These are phyloP conservation scores for Tyto alba DNA, from an alignment of 2,113 vertebrate genomes.

Conservation along the genomic window DNA sequence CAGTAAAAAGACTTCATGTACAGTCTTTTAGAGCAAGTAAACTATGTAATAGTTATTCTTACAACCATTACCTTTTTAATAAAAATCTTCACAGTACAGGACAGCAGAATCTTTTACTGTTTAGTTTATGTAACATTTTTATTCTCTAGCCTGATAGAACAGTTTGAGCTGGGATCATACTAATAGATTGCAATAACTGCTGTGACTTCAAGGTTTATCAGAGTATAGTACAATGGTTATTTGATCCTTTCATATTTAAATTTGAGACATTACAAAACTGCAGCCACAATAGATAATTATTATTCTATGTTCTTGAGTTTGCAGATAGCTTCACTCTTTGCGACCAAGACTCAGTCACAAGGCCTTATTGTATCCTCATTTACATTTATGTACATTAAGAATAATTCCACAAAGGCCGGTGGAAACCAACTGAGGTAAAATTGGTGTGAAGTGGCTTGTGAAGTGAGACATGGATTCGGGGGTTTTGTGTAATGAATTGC, in stretches of 20 bases:
- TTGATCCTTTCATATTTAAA: not conserved
- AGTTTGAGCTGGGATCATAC: constrained; percentile 27
- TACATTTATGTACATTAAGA: not conserved
- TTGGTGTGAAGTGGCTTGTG: not conserved
- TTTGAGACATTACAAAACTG: not conserved
- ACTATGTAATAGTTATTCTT: not conserved
- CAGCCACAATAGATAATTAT: constrained; percentile 6
- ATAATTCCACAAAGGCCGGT: not conserved
- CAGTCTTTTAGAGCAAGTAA: not conserved
- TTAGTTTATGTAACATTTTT: constrained; percentile 1
- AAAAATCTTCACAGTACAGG: not conserved
- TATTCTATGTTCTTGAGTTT: constrained; percentile 1
- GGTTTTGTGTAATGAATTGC: constrained; percentile 10
- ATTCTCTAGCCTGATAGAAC: not conserved
- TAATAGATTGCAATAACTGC: constrained; percentile 20
- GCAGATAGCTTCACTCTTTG: constrained; percentile 6
- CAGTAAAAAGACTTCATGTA: not conserved
- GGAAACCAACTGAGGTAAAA: constrained; percentile 7
- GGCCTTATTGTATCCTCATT: not conserved
- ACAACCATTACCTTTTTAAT: not conserved
- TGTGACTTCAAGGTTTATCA: constrained; percentile 8
- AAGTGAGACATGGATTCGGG: not conserved
- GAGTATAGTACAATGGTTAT: not conserved
- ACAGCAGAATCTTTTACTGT: not conserved
- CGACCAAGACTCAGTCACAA: constrained; percentile 3